These are phyloP conservation scores for Patella pellucida DNA, from an alignment of 2,888 invertebrate genomes.

Conservation along the genomic window DNA sequence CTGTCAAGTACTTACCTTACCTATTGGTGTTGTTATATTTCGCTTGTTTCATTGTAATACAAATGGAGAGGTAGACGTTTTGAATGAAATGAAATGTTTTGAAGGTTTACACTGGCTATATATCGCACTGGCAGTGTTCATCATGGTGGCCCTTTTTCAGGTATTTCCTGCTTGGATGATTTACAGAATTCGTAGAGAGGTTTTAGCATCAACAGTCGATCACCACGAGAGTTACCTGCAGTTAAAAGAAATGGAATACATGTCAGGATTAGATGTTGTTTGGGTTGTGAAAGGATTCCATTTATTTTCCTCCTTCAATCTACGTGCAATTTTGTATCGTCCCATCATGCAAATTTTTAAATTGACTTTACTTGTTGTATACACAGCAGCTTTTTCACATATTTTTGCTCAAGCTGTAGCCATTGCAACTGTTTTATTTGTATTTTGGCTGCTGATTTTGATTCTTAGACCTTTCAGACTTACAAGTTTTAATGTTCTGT, in stretches of 20 bases:
- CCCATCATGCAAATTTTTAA: conserved; percentile 52
- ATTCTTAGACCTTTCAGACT: conserved; percentile 60
- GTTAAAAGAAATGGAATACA: conserved; percentile 64
- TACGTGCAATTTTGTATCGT: conserved; percentile 54
- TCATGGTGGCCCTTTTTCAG: conserved; percentile 47
- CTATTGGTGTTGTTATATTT: conserved; percentile 51
- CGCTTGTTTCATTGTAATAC: conserved; percentile 58
- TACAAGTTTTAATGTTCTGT: conserved; percentile 53
- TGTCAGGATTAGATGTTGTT: conserved; percentile 61
- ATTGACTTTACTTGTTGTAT: conserved; percentile 49
- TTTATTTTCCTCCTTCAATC: conserved; percentile 63
- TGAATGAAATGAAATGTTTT: conserved; percentile 54
- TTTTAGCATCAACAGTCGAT: conserved; percentile 48
- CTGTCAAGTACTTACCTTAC: conserved; percentile 57
- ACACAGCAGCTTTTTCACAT: conserved; percentile 49
- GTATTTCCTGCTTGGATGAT: conserved; percentile 59
- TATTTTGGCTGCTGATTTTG: conserved; percentile 41
- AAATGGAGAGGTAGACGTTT: conserved; percentile 48
- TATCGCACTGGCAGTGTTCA: conserved; percentile 46
- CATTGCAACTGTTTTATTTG: conserved; percentile 41
- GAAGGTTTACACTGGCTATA: conserved; percentile 55
- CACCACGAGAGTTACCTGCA: conserved; percentile 64
- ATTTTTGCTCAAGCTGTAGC: conserved; percentile 50
- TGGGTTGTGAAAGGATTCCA: conserved; percentile 60
- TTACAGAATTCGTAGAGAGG: conserved; percentile 48